A percentile compares a stretch with the other conserved stretches of the same genome.
Evolutionary conservation across 2,113 vertebrate species (phyloP).

Genomic region (Melospiza melodia): DNA sequence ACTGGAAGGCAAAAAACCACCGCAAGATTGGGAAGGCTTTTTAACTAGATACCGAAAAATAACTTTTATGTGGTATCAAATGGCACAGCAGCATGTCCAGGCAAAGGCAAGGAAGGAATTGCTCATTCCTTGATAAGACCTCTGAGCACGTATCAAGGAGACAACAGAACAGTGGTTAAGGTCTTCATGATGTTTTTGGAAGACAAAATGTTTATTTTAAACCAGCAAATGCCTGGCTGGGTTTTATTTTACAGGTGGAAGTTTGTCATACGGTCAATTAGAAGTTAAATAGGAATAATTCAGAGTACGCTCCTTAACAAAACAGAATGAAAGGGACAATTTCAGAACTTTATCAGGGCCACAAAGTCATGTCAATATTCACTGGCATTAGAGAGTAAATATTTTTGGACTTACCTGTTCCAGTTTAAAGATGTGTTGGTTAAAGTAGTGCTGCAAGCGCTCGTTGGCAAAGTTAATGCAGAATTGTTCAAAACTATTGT

Average conservation of each 20-base stretch:
- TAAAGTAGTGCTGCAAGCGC: slow-evolving; percentile 98
- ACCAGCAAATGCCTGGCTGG: neutral
- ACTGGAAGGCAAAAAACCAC: neutral
- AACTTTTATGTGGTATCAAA: neutral
- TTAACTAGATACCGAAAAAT: neutral
- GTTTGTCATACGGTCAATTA: accelerated
- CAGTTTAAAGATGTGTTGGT: slow-evolving; percentile 98
- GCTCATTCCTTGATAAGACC: neutral
- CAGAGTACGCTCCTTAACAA: neutral
- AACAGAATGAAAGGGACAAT: neutral
- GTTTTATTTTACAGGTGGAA: neutral
- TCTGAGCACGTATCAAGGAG: neutral
- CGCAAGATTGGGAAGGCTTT: neutral
- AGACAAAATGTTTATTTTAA: neutral
- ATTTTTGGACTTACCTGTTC: slow-evolving; percentile 84
- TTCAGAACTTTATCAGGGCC: neutral
- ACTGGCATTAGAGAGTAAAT: neutral
- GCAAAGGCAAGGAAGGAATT: neutral
- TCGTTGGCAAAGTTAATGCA: slow-evolving; percentile 99
- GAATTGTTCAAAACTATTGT: slow-evolving; percentile 98
- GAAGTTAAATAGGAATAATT: neutral
- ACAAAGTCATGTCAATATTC: neutral
- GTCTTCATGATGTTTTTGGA: neutral
- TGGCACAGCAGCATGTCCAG: neutral
- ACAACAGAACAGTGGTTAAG: neutral